phyloP scores from a whole-genome alignment of 2,888 invertebrate genomes.

The Dendrolimus houi region DNA sequence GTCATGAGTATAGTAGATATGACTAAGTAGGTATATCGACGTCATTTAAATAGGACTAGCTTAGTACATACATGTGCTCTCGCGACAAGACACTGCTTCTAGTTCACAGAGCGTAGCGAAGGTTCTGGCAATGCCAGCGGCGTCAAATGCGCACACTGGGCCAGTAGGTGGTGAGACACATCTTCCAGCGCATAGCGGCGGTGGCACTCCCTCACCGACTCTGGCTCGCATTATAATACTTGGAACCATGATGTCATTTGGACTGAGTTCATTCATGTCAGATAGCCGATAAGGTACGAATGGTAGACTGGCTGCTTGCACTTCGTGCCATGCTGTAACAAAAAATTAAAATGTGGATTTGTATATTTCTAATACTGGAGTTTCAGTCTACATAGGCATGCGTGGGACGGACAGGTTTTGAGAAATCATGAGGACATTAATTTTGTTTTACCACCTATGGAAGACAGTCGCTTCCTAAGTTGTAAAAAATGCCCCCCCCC shows the following conservation, averaged over 20 bases:
- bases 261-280: slow-evolving; percentile 32
- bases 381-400: no score
- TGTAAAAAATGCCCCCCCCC: no score
- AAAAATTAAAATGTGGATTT: not conserved
- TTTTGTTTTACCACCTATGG: no score
- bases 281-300: slow-evolving; percentile 43
- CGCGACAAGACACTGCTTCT: slow-evolving; percentile 73
- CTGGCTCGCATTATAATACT: slow-evolving; percentile 34
- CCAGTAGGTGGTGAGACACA: slow-evolving; percentile 61
- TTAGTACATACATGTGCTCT: slow-evolving; percentile 71
- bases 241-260: slow-evolving; percentile 30
- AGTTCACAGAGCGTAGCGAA: slow-evolving; percentile 77
- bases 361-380: slow-evolving; percentile 13
- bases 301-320: slow-evolving; percentile 46
- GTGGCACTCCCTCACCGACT: slow-evolving; percentile 59
- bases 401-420: no score
- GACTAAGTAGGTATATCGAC: no score
- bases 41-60: no score
- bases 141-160: slow-evolving; percentile 77
- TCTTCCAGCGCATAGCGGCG: slow-evolving; percentile 56
- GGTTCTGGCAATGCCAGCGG: slow-evolving; percentile 70
- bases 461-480: no score
- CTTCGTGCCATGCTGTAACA: slow-evolving; percentile 50
- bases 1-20: no score
- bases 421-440: no score